Evolutionary conservation across 2,888 invertebrate genomes (phyloP), one percentile per base, ranked within the genome.

Genomic region (Mythimna albipuncta): DNA sequence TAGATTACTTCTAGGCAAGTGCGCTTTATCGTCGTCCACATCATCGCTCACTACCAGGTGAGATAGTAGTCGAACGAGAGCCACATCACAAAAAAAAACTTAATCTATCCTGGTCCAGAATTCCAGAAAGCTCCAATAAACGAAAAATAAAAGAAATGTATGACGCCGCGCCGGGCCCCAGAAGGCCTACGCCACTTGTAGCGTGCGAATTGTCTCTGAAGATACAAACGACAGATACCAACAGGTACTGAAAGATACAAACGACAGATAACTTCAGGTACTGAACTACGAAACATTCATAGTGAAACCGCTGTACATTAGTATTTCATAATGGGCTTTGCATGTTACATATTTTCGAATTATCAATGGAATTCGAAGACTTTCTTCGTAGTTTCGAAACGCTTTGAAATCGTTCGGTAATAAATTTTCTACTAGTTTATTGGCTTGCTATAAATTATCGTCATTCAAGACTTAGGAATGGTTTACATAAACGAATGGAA

Each of bases 321-420:
- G 35, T 70, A 65, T 75, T 64, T 55, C 61, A 26, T 54, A 59
- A 52, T 61, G 21, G 47, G 9, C 21, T 69, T 9, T 64, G 19
- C n/a, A 72, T 21, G 57, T 41, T 6, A 70, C 41, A 58, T 19
- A 69, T 54, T 64, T 58, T 38, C 13, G 21, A 68, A 69, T 47
- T 59, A 57, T 70, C 64, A 75, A 79, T 78, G 32, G 64, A 64
- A 75, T 75, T 57, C 59, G 52, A 66, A 55, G 59, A 63, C 21
- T 52, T 73, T 50, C 13, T 55, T 57, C 11, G 6, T 61, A 9
- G 19, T 52, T 58, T 50, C 21, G 41, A 32, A 69, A 67, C 54
- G 47, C 64, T 75, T 50, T 26, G 38, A 58, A 75, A 65, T 41
- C 52, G 38, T 21, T n/a, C 6, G 19, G 64, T 50, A 61, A 62